Conservation (phyloP, 2,797 vertebrate genomes). For the Leucoraja ocellata region DNA sequence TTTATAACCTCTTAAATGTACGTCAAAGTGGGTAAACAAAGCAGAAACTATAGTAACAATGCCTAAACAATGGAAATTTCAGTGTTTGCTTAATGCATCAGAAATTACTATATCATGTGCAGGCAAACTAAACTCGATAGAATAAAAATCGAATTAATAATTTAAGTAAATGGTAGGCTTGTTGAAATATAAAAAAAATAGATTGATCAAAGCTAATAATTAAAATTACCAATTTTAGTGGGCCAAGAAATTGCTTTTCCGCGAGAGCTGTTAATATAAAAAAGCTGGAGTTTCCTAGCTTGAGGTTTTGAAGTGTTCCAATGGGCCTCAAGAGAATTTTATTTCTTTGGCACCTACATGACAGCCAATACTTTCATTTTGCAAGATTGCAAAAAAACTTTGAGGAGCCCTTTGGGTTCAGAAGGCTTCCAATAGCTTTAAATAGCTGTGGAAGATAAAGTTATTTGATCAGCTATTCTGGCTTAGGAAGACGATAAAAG, state of each 20-base stretch:
- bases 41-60: not conserved
- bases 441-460: conserved; percentile 26
- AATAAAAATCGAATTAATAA: conserved; percentile 11
- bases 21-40: not conserved
- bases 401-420: conserved; percentile 3
- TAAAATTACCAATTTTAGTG: not conserved
- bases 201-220: not conserved
- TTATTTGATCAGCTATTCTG: conserved; percentile 19
- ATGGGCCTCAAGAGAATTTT: not conserved
- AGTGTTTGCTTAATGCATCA: not conserved
- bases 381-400: conserved; percentile 4
- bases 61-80: not conserved
- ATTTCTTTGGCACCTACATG: conserved; percentile 18
- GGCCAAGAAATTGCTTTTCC: not conserved
- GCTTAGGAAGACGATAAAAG: conserved; percentile 35
- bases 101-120: not conserved
- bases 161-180: not conserved
- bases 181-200: not conserved
- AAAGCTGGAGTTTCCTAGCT: not conserved
- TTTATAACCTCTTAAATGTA: not conserved
- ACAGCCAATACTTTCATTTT: not conserved
- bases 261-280: not conserved
- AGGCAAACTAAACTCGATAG: not conserved
- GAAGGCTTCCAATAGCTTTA: not conserved
- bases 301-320: not conserved